Base-by-base conservation (phyloP, 2,888 invertebrate genomes). In the Lochmaea crataegi region DNA sequence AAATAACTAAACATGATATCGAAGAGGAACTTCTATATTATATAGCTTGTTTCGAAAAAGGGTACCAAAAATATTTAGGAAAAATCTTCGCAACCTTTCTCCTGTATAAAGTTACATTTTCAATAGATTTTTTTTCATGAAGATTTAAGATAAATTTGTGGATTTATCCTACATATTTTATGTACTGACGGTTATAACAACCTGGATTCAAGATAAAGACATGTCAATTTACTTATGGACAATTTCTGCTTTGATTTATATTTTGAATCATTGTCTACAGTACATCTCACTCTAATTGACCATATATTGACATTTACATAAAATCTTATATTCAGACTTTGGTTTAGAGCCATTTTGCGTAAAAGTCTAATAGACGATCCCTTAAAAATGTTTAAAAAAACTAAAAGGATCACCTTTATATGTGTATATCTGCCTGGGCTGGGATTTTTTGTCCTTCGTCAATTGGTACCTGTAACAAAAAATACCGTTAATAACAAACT, bases 221-320 rank as follows among this genome's bases (percentile, higher is more conserved):
- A 18, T 53, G 53, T 18, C 53, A 53, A 53, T 53, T 9, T 18
- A 18, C 9, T 10, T 53, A 53, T 18, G 53, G 53, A 53, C 53
- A 53, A 53, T 53, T 18, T 53, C 53, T 53, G 53, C 9, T 53
- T 53, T 53, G 53, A 53, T 53, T 53, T 53, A 18, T 16, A 53
- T 16, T 10, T 53, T 10, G 18, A 10, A 53, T 60, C 60, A 60
- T 60, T 60, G 60, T 60, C 9, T 38, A 56, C n/a, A 38, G 32
- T 41, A 63, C 45, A 60, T 63, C 53, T 16, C 60, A 26, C 58
- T 41, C 41, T 66, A 72, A 72, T 72, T 72, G 72, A 72, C 72
- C 64, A 68, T 57, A 56, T 72, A 72, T 72, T 72, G 65, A 72
- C 68, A 65, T 61, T 61, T 65, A 61, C 60, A 65, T 65, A 57